phyloP scores from a whole-genome alignment of 2,113 vertebrate species.

The Indicator maculatus region DNA sequence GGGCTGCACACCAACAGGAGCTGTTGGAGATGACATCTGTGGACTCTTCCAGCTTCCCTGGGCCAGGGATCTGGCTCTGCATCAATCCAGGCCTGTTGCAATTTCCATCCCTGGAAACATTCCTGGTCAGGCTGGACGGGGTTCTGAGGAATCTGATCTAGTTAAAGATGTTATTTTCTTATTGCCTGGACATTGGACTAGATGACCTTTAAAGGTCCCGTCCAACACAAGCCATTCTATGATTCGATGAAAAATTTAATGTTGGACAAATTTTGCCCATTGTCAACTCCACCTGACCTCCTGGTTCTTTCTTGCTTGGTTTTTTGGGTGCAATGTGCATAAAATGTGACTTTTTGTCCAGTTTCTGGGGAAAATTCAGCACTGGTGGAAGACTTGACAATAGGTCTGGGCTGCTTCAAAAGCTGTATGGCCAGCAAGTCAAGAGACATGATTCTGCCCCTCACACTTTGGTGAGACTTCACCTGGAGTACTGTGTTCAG shows the following conservation, averaged over 20 bases:
- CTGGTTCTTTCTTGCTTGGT: neutral
- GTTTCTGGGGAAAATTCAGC: neutral
- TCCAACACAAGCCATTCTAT: no score
- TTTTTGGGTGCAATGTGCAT: neutral
- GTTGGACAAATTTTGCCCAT: neutral
- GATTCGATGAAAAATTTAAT: neutral
- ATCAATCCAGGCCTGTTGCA: no score
- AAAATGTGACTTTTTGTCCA: neutral
- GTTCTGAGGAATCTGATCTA: no score
- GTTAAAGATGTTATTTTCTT: no score
- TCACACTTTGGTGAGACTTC: no score
- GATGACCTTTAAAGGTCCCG: no score
- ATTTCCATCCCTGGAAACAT: no score
- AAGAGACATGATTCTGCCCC: no score
- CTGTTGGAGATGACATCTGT: neutral
- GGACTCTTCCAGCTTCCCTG: accelerated
- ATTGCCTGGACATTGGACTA: no score
- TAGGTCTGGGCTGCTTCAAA: neutral
- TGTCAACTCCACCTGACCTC: no score
- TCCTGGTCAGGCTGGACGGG: no score
- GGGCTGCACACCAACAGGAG: neutral
- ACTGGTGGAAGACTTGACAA: accelerated
- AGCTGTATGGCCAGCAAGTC: neutral
- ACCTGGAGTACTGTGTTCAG: no score
- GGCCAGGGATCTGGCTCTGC: neutral